Evolutionary conservation across 2,888 invertebrate species (phyloP), one percentile per base, ranked within the genome.

Genomic region (Lycophotia porphyrea): DNA sequence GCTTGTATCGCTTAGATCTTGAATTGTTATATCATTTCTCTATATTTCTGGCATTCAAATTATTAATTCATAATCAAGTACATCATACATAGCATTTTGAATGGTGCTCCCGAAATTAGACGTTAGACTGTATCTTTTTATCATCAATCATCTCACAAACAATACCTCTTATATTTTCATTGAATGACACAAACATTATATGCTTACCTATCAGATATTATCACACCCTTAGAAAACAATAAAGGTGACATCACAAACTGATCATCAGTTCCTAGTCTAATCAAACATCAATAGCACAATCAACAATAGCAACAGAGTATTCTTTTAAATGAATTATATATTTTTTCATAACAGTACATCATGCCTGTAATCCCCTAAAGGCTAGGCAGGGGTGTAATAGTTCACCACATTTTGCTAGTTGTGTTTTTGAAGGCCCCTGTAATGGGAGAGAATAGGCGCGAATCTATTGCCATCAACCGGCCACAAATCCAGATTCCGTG

Each of bases 211-310:
- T 34, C 58, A 58, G 21, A 1, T 31, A 74, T 61, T 77, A 80
- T 64, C 21, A 64, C 52, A 64, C 21, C 42, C 9, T 47, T 31
- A 15, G 21, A 60, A 61, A 76, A 71, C 73, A 81, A 81, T 73
- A 55, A 58, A 13, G 34, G 11, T 61, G 36, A 52, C 44, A 36
- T 39, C 52, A 78, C 15, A 11, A 15, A 61, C n/a, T 31, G 21
- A 27, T 60, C 31, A 44, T 52, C 34, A 13, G 47, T 27, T 52
- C n/a, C n/a, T 34, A n/a, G 8, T 34, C 42, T 24, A n/a, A 13
- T 24, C 24, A 61, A 55, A 55, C 21, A 65, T 76, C 21, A 63
- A 47, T 9, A 44, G 13, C 21, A 31, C 47, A 66, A 60, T 36
- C 69, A n/a, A 55, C 21, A 60, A 31, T 18, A 27, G 27, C 27